Conservation (phyloP, 2,797 vertebrate species). For the Enteromius anoplus region DNA sequence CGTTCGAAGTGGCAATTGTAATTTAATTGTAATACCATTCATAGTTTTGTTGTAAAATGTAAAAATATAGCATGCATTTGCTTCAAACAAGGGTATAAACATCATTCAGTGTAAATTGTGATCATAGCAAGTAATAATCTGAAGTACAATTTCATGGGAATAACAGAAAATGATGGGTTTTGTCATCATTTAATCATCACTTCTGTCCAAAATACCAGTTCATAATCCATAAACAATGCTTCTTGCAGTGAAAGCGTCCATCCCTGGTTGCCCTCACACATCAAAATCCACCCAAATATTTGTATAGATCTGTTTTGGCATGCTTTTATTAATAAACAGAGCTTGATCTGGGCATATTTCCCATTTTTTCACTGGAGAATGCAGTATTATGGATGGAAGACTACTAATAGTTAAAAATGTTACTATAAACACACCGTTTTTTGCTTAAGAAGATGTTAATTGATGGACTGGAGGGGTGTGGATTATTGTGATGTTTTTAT, state of each 20-base stretch:
- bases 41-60: no score
- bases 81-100: no score
- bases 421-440: background rate
- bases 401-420: background rate
- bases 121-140: no score
- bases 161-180: no score
- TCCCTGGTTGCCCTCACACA: background rate
- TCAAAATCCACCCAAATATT: background rate
- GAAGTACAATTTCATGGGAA: no score
- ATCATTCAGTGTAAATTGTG: no score
- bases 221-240: background rate
- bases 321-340: background rate
- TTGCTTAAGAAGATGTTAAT: background rate
- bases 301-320: background rate
- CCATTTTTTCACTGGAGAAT: background rate
- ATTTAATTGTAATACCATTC: no score
- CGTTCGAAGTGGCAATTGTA: no score
- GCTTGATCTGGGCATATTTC: background rate
- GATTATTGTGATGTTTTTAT: background rate
- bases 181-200: background rate
- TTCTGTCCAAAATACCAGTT: background rate
- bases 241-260: background rate
- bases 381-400: background rate
- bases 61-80: no score
- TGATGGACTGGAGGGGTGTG: background rate